These are phyloP conservation scores for Ficedula albicollis DNA, from an alignment of 2,797 vertebrate species.

Conservation along the genomic window DNA sequence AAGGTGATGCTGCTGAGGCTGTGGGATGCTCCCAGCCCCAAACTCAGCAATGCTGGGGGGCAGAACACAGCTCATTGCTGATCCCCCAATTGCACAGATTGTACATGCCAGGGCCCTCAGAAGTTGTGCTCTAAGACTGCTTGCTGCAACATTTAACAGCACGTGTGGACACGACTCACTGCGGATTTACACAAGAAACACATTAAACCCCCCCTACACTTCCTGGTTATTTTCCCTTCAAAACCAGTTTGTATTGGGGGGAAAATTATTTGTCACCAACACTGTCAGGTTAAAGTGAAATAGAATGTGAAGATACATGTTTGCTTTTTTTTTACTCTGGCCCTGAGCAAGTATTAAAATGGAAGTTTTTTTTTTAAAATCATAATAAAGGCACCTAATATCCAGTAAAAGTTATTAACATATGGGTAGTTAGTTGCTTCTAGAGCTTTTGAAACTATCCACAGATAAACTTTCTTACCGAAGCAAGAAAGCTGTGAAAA, in stretches of 20 bases:
- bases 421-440: background rate
- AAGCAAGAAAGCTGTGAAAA: background rate
- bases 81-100: background rate
- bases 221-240: background rate
- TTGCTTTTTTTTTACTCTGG: background rate
- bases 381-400: background rate
- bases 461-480: background rate
- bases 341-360: background rate
- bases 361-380: background rate
- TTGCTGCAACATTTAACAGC: background rate
- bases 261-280: background rate
- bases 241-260: background rate
- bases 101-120: background rate
- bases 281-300: background rate
- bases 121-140: background rate
- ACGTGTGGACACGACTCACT: background rate
- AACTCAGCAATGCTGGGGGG: accelerated
- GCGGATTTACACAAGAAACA: background rate
- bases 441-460: background rate
- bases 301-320: background rate
- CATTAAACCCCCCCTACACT: accelerated
- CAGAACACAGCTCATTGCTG: background rate
- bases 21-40: background rate
- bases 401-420: background rate
- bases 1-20: background rate